phyloP scores from a whole-genome alignment of 2,113 vertebrate genomes.

The Anoura caudifer region DNA sequence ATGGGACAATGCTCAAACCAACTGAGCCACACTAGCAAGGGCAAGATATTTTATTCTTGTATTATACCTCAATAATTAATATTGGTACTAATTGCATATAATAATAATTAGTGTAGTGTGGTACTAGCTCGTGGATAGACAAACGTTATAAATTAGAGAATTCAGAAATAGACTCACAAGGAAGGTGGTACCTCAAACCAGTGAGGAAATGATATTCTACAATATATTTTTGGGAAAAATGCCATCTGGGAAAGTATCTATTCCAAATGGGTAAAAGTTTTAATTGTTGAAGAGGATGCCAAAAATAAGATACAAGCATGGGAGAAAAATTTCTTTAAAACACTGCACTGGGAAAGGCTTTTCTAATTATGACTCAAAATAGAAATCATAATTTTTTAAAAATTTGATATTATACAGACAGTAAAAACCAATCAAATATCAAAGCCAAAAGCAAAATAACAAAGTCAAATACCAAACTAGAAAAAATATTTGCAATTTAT shows the following conservation, averaged over 20 bases:
- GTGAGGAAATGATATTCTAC: not conserved
- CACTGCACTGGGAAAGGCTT: not conserved
- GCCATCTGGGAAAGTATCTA: not conserved
- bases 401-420: not conserved
- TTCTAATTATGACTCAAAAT: conserved; percentile 7
- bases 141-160: not conserved
- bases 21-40: too few relatives aligned
- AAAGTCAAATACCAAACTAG: not conserved
- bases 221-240: not conserved
- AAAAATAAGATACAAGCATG: not conserved
- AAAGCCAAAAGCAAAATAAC: too few relatives aligned
- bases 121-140: not conserved
- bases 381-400: not conserved
- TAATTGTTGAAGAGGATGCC: not conserved
- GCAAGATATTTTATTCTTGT: not conserved
- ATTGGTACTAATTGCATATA: not conserved
- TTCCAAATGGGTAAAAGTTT: not conserved
- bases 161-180: not conserved
- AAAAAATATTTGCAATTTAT: not conserved
- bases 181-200: not conserved
- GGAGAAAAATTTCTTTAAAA: conserved; percentile 39
- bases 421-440: not conserved
- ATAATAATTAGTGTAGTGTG: not conserved
- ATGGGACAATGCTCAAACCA: too few relatives aligned
- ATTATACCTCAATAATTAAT: not conserved